Base-by-base conservation (phyloP, 2,888 invertebrate genomes). In the Drepanosiphum platanoidis region DNA sequence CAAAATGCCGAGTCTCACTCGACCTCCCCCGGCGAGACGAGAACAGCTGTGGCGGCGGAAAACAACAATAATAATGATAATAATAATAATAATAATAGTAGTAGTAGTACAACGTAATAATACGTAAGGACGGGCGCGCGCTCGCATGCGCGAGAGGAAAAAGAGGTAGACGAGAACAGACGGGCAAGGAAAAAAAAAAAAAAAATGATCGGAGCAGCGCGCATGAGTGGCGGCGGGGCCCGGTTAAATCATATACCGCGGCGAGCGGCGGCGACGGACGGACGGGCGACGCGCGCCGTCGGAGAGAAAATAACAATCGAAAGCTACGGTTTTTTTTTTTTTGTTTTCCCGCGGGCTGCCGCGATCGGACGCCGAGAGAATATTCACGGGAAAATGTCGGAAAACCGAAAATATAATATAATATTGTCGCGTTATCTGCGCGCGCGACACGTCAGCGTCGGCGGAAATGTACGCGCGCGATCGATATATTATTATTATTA, bases 181-280 rank as follows among this genome's bases (percentile, higher is more conserved):
- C 27, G 3, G 52, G 4, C n/a, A 58, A n/a, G 8, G 8, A 27
- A 22, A 27, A 61, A n/a, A 27, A 15, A 22, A 22, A 61, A 52
- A 52, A 52, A 52, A 22, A 61, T 11, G n/a, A 9, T n/a, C 22
- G 61, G 27, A 22, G 8, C 58, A 18, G 1, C n/a, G 58, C 58
- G 58, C 58, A 61, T 7, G 61, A 18, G n/a, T n/a, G 9, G 61
- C 22, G n/a, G n/a, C 0, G 13, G n/a, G n/a, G 61, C 61, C n/a
- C 58, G 61, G 61, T 32, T 22, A 8, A n/a, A 46, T 46, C 46
- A 22, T 52, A 34, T 75, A 13, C 74, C 74, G 74, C 52, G 52
- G 32, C 34, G 34, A 74, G 52, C 52, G 32, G 32, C 13, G 22
- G 74, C 22, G 30, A 4, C 22, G 30, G 22, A 61, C 61, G 61